Evolutionary conservation across 2,888 invertebrate species (phyloP).

Genomic region (Thumatha senex): DNA sequence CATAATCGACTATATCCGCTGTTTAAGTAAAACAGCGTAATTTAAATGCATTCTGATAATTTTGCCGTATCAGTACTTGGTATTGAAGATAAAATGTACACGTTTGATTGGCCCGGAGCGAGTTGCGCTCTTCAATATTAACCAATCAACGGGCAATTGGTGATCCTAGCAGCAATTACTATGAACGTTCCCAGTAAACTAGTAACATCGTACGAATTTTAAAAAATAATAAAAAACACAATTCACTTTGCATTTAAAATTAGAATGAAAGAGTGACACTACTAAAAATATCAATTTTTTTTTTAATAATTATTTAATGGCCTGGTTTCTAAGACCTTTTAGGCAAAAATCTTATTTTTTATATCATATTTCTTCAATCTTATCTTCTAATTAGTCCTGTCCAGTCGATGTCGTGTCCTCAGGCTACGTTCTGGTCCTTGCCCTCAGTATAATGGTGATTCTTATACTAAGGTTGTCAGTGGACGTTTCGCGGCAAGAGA

Average conservation of each 20-base stretch:
- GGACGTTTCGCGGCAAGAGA: too few relatives aligned
- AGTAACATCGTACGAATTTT: not conserved
- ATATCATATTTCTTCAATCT: too few relatives aligned
- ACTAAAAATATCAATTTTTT: not conserved
- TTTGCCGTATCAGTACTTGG: constrained; percentile 27
- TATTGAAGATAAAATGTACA: constrained; percentile 42
- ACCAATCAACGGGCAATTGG: constrained; percentile 8
- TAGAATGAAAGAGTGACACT: not conserved
- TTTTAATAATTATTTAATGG: too few relatives aligned
- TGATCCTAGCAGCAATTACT: not conserved
- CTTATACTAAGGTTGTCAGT: too few relatives aligned
- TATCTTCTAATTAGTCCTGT: too few relatives aligned
- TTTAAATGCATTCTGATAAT: constrained; percentile 35
- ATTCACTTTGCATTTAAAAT: not conserved
- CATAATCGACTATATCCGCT: constrained; percentile 66
- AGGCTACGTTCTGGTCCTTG: too few relatives aligned
- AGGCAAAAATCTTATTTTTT: too few relatives aligned
- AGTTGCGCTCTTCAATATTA: too few relatives aligned
- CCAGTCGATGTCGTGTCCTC: too few relatives aligned
- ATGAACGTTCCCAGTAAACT: not conserved
- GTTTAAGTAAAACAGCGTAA: constrained; percentile 51
- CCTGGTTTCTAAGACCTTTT: too few relatives aligned
- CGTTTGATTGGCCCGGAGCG: constrained; percentile 42
- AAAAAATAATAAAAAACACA: too few relatives aligned
- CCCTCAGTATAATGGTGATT: too few relatives aligned